Evolutionary conservation across 2,797 vertebrate species (phyloP), one percentile per base, ranked within the genome.

Genomic region (Melanotaenia maccullochi): DNA sequence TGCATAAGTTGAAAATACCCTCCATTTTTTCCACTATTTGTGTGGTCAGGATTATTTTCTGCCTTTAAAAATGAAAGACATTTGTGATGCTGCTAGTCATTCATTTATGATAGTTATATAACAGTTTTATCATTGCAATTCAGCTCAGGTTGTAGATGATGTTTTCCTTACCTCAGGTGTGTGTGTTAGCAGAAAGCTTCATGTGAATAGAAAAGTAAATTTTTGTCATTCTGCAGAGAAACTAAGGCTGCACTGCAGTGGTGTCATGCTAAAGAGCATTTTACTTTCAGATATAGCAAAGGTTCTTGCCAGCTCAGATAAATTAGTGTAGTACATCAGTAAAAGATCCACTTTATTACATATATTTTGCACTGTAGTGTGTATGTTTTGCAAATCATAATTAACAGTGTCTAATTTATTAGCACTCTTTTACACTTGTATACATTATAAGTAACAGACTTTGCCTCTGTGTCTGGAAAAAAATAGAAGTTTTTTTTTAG

Each of bases 21-120:
- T 63, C 5, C 1, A n/a, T 44, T 8, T 24, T 38, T 28, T 9
- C 8, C 9, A 13, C 9, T 42, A 0, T 57, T 11, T 24, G 12
- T 42, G 24, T 59, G n/a, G 18, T 56, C 44, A 51, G n/a, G 54
- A 5, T 60, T 12, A 25, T 33, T 38, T 64, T 72, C 11, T n/a
- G 3, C 24, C 24, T 13, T 28, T 25, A 54, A 13, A 54, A 28
- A 13, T 16, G 5, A 54, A 28, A 54, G 22, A 25, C 13, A 5
- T 25, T 25, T 28, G 52, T 28, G 52, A 6, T 54, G 11, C 24
- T 28, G 11, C 11, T 54, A 16, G 24, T 25, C 51, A 25, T 51
- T 51, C 11, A 22, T 51, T 25, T 25, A 25, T 25, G 47, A 11
- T 25, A 12, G 11, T 52, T 24, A 25, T 4, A 13, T 28, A 28